These are phyloP conservation scores for Drosophila percnosoma DNA, from an alignment of 2,888 invertebrate genomes.

Conservation along the genomic window DNA sequence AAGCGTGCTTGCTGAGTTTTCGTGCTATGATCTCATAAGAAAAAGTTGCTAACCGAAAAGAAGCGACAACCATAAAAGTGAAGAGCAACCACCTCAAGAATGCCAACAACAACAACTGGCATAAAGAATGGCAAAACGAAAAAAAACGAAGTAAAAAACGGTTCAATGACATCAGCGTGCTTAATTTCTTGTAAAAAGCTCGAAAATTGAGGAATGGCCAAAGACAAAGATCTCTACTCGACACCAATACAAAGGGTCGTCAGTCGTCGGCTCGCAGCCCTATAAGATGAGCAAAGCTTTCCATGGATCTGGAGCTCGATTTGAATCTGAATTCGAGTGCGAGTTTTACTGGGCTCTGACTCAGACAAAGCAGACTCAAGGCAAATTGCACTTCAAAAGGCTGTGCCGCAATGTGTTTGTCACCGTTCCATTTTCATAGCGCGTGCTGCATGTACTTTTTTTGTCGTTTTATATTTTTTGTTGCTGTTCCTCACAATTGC, in stretches of 20 bases:
- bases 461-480: slow-evolving; percentile 3
- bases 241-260: slow-evolving; percentile 33
- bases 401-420: slow-evolving; percentile 41
- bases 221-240: slow-evolving; percentile 47
- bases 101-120: slow-evolving; percentile 35
- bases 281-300: slow-evolving; percentile 2
- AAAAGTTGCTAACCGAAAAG: slow-evolving; percentile 57
- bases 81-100: slow-evolving; percentile 40
- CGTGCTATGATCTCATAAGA: slow-evolving; percentile 73
- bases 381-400: slow-evolving; percentile 47
- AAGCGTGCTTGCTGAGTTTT: slow-evolving; percentile 43
- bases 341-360: slow-evolving; percentile 32
- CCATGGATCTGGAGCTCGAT: slow-evolving; percentile 5
- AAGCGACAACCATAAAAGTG: slow-evolving; percentile 27
- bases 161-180: slow-evolving; percentile 63
- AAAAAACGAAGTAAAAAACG: slow-evolving; percentile 32
- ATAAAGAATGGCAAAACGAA: slow-evolving; percentile 36
- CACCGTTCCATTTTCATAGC: slow-evolving; percentile 38
- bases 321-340: background rate
- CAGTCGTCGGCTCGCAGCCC: slow-evolving; percentile 9
- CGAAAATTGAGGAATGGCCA: slow-evolving; percentile 41
- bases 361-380: slow-evolving; percentile 25
- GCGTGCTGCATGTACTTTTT: slow-evolving; percentile 24
- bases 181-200: slow-evolving; percentile 36
- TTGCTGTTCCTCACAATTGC: slow-evolving; percentile 33